Base-by-base conservation (phyloP, 2,888 invertebrate genomes). In the Fissipunctia ypsillon region DNA sequence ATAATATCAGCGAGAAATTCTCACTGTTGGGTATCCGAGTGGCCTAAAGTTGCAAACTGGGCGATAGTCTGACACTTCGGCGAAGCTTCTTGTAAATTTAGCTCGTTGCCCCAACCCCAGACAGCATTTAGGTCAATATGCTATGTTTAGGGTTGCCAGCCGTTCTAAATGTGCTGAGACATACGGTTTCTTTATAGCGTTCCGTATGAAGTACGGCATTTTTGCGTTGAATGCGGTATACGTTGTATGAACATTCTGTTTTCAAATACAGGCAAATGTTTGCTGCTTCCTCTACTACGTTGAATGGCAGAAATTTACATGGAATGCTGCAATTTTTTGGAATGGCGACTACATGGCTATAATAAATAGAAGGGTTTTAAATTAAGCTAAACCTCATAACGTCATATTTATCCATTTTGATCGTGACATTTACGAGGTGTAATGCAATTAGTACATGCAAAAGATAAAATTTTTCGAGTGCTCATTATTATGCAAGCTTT, bases 21-120 rank as follows among this genome's bases (percentile, higher is more conserved):
- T 72, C 70, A 67, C 59, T 81, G 68, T 77, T 59, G 80, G 38
- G 79, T 81, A 85, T 81, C 75, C 75, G 76, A 85, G 86, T 86
- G 76, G 81, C 80, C 81, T 76, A 78, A 83, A 87, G 84, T 88
- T 86, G 81, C 78, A 78, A 89, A 85, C 89, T 88, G 85, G 87
- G 80, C 84, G 85, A 86, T 89, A 88, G 88, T 84, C 86, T 82
- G 88, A 88, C 88, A 90, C 87, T 88, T 84, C 76, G 73, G 71
- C 84, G 79, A 83, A 84, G 80, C 84, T 87, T 86, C 86, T 89
- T 87, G 88, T 83, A 88, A 88, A 90, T 91, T 90, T 88, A 88
- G 89, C 86, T 85, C 80, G 71, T 81, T 72, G 71, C 84, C 78
- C 76, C 83, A 84, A 86, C 81, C 87, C 83, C 69, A 81, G 74